Evolutionary conservation across 1,140 invertebrate species (phyloP), one percentile per base, ranked within the genome.

Genomic region (Asbolus verrucosus): DNA sequence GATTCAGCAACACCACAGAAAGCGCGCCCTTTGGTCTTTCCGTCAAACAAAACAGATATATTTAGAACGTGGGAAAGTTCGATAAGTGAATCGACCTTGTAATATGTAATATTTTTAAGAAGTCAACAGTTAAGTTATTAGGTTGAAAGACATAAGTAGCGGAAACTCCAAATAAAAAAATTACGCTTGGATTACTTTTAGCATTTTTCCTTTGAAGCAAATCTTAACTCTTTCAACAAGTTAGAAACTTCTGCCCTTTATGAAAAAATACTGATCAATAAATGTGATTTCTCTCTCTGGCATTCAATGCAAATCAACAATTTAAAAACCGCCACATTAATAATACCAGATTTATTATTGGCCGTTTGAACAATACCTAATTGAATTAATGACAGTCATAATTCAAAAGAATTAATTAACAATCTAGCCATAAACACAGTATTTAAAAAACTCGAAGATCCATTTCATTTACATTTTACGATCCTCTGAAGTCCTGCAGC

Each of bases 111-210:
- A 27, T 54, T 54, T 54, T 54, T 54, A 54, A 54, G 21, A 24
- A 54, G 46, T 21, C 46, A 54, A 54, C 46, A 54, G 46, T 54
- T 54, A 54, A 54, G 27, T 54, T 54, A 54, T 54, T 54, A 54
- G 21, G 8, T 27, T n/a, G 46, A 54, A 54, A 54, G 46, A 54
- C 46, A 54, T 54, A 54, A 54, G 21, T 54, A 27, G 46, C 46
- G 46, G 46, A 54, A 54, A 54, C 21, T 54, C 46, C 11, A 27
- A 54, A 54, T 54, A 54, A 54, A 54, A 54, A 54, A 54, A 54
- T 54, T 19, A 54, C 46, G 27, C 46, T 54, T 14, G 46, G 46
- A 54, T 54, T 54, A 54, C 46, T 54, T 54, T 54, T 54, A 54
- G 46, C 46, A 27, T 19, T 21, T 54, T 16, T 54, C 19, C 46